Evolutionary conservation across 2,888 invertebrate genomes (phyloP).

Genomic region (Subacronicta megacephala): DNA sequence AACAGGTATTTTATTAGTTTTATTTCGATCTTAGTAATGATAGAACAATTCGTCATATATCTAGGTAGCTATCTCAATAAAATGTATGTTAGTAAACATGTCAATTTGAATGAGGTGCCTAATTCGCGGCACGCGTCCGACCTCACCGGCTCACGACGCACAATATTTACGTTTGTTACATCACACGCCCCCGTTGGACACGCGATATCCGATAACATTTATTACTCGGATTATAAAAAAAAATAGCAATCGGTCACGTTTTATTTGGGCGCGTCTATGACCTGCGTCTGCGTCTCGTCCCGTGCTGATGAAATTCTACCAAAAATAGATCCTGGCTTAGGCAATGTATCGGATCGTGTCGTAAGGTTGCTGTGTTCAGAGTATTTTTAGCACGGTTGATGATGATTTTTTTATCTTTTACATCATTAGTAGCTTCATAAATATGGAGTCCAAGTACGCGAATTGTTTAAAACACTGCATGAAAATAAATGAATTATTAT

Average conservation of each 20-base stretch:
- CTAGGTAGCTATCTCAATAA: no score
- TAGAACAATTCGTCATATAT: no score
- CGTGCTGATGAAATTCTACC: conserved; percentile 35
- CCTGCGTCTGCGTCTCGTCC: conserved; percentile 4
- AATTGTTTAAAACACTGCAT: no score
- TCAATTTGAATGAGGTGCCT: not conserved
- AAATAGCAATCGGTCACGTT: conserved; percentile 16
- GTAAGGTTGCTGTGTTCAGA: conserved; percentile 22
- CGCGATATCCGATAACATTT: conserved; percentile 13
- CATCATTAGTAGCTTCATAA: not conserved
- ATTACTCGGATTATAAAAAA: conserved; percentile 13
- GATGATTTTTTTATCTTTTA: not conserved
- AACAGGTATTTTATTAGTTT: no score
- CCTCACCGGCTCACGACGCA: conserved; percentile 1
- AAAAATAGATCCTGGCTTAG: conserved; percentile 32
- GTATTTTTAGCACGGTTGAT: conserved; percentile 10
- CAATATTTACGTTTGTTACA: conserved; percentile 31
- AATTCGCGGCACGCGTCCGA: conserved; percentile 10
- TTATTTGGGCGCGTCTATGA: conserved; percentile 15
- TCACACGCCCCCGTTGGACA: conserved; percentile 23
- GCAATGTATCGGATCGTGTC: conserved; percentile 23
- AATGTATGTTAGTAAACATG: conserved; percentile 7
- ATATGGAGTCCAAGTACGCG: not conserved
- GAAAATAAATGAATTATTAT: no score
- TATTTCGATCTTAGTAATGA: no score